Evolutionary conservation across 2,797 vertebrate genomes (phyloP), one percentile per base, ranked within the genome.

Genomic region (Percopsis omiscomaycus): DNA sequence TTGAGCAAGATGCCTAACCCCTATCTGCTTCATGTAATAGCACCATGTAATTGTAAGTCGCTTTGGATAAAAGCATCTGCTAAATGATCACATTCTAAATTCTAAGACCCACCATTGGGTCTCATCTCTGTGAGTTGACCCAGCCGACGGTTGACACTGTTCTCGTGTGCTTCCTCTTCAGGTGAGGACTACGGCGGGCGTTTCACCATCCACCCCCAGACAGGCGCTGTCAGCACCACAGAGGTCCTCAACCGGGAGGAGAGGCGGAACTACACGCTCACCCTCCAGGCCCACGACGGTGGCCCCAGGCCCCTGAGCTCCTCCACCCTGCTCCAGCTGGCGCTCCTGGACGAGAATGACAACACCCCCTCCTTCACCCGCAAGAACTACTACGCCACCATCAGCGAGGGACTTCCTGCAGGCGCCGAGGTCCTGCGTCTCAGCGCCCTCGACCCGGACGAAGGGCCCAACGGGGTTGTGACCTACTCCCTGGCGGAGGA

Each of bases 321-420:
- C 48, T 84, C 83, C 59, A 80, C 86, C 42, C 88, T 90, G 45
- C 64, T 99, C 57, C 85, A 73, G 37, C 59, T 98, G 57, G 81
- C 72, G 2, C 90, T 99, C 63, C 80, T 95, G 82, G 96, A 98
- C 59, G 92, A 94, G 86, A 98, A 98, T 3, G 96, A 98, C 72
- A 95, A 98, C 81, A 86, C 70, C 59, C 96, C 96, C 0, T 67
- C 86, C 6, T 98, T 99, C 75, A 69, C 74, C 57, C 78, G 59
- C 10, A 91, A 82, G 50, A 91, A 70, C 48, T 96, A 96, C 83
- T 90, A 89, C 5, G 75, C 89, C 67, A 92, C 91, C 0, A 60
- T 98, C 69, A 90, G 88, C 37, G 97, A 99, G 87, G 94, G 93
- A 3, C 65, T 93, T 2, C 74, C 79, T 0, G 79, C 91, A 4